Conservation (phyloP, 1,140 invertebrate species). For the Drosophila pectinifera region DNA sequence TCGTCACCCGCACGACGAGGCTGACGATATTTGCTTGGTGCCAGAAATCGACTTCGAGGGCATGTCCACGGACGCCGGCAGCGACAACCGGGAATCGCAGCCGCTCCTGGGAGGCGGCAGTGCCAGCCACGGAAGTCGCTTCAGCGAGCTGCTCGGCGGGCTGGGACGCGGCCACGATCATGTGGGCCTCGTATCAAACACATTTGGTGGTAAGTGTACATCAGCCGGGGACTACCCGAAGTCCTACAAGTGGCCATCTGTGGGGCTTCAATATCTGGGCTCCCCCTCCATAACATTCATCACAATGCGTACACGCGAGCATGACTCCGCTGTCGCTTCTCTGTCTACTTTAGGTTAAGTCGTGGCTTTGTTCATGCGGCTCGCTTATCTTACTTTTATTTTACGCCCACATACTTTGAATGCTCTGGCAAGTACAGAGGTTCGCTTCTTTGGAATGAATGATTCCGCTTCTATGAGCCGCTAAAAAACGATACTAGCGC, state of each 20-base stretch:
- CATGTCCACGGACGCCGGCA: conserved; percentile 88
- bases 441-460: neutral
- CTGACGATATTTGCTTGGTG: conserved; percentile 79
- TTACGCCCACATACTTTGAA: conserved; percentile 6
- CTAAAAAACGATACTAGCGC: neutral
- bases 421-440: neutral
- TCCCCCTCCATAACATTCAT: neutral
- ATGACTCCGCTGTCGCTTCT: neutral
- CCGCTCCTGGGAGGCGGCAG: conserved; percentile 92
- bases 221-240: conserved; percentile 24
- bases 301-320: neutral
- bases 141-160: conserved; percentile 63
- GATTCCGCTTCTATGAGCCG: neutral
- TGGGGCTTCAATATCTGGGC: conserved; percentile 49
- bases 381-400: conserved; percentile 25
- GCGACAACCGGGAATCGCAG: conserved; percentile 93
- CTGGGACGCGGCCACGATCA: conserved; percentile 86
- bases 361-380: conserved; percentile 19
- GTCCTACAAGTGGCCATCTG: conserved; percentile 57
- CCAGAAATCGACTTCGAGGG: conserved; percentile 86
- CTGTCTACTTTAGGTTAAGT: conserved; percentile 18
- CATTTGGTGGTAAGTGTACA: conserved; percentile 90
- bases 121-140: conserved; percentile 66
- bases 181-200: conserved; percentile 91
- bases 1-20: conserved; percentile 69